Evolutionary conservation across 1,140 invertebrate species (phyloP), one percentile per base, ranked within the genome.

Genomic region (Pogonognathellus flavescens): DNA sequence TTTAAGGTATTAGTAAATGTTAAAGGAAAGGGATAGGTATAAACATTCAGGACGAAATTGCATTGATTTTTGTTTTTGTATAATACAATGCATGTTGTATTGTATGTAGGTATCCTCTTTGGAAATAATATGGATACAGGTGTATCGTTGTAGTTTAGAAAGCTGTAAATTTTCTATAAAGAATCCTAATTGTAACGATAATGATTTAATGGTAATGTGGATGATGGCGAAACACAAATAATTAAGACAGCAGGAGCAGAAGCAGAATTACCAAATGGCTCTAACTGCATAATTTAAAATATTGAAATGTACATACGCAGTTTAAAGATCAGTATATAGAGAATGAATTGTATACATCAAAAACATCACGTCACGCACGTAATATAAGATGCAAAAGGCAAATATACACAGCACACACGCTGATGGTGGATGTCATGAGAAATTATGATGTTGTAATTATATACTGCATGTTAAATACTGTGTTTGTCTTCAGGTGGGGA

Each of bases 151-250:
- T 57, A 57, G n/a, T 76, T 76, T 76, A 76, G 70, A 76, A 76
- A 66, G 62, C 62, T 66, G 70, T 49, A 50, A 76, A 76, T 76
- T 76, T 76, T 76, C 70, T 76, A 50, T 50, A 76, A 31, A 76
- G n/a, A 16, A 76, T 76, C n/a, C 70, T 76, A 76, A 76, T 76
- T 76, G 70, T 76, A 41, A 76, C 70, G 70, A 76, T 76, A 76
- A 76, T 76, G 70, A 50, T 50, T 76, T 76, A 76, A 76, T 76
- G 70, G 70, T 76, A 76, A 76, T 76, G 9, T 25, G 22, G 10
- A 41, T 76, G 70, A 76, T 76, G 70, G 13, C 70, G 70, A 76
- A 76, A 76, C 41, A 41, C 4, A 31, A 76, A 76, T 49, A 76
- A 76, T 76, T 50, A 76, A 5, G 11, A 62, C 13, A 62, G 16